These are phyloP conservation scores for Hemithea aestivaria DNA, from an alignment of 2,888 invertebrate species.

Conservation along the genomic window DNA sequence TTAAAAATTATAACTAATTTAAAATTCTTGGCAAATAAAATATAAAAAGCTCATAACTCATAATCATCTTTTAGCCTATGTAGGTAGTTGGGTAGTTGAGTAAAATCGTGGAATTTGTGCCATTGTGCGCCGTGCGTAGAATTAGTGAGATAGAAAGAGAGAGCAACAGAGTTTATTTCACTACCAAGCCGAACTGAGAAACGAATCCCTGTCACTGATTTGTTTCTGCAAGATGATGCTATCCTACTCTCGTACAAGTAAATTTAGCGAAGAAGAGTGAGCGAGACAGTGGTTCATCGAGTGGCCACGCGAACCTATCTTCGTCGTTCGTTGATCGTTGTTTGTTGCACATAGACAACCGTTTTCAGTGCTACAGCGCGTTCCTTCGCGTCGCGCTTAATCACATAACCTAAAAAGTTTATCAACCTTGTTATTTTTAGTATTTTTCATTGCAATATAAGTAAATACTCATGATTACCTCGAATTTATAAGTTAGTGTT, in stretches of 20 bases:
- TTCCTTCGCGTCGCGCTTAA: slow-evolving; percentile 74
- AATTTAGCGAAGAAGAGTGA: slow-evolving; percentile 35
- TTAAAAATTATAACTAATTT: no score
- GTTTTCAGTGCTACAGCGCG: slow-evolving; percentile 76
- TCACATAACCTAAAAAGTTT: slow-evolving; percentile 73
- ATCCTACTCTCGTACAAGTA: slow-evolving; percentile 44
- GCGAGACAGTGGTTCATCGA: slow-evolving; percentile 38
- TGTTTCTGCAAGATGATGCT: slow-evolving; percentile 24
- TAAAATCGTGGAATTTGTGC: slow-evolving; percentile 16
- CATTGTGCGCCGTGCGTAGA: not conserved
- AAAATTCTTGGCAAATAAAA: no score
- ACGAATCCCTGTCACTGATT: no score
- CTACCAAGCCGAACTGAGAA: slow-evolving; percentile 40
- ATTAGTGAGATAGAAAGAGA: slow-evolving; percentile 32
- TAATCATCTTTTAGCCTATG: no score
- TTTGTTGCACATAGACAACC: slow-evolving; percentile 76
- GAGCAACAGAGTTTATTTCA: slow-evolving; percentile 23
- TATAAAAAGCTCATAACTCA: no score
- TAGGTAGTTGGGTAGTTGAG: no score
- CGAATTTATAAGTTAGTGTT: slow-evolving; percentile 73
- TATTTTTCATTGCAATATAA: slow-evolving; percentile 52
- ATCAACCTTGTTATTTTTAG: slow-evolving; percentile 58
- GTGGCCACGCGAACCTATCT: slow-evolving; percentile 53
- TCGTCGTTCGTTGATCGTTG: slow-evolving; percentile 47
- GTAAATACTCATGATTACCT: slow-evolving; percentile 73